Percentiles rank a stretch among this genome's conserved stretches.
Conservation (phyloP, 2,797 vertebrate species). For the Rhynchotus rufescens region DNA sequence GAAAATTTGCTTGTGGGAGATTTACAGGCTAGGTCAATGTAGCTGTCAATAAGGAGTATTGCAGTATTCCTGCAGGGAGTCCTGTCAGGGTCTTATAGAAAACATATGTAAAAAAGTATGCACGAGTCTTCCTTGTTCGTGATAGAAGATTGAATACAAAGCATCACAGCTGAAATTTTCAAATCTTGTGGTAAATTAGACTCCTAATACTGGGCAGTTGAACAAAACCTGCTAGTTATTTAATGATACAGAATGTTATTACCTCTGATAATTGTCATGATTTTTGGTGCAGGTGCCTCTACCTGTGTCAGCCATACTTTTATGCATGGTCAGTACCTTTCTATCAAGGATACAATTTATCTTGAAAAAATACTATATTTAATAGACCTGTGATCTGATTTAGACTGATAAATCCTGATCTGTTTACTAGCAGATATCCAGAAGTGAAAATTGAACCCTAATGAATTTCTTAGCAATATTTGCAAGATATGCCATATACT, state of each 20-base stretch:
- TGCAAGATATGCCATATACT: neutral
- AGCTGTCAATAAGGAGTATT: neutral
- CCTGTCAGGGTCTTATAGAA: neutral
- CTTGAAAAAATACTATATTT: neutral
- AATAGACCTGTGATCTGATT: neutral
- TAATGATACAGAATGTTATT: neutral
- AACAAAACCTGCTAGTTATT: neutral
- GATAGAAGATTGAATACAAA: neutral
- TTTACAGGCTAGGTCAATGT: neutral
- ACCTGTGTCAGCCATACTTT: neutral
- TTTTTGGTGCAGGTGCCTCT: neutral
- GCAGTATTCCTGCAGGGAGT: neutral
- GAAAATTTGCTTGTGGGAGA: neutral
- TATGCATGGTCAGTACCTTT: neutral
- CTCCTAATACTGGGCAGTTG: neutral
- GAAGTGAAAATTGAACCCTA: neutral
- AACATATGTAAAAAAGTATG: neutral
- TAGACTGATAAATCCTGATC: neutral
- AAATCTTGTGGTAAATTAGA: neutral
- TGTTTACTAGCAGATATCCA: neutral
- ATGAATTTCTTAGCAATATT: neutral
- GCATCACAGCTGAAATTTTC: neutral
- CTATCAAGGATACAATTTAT: neutral
- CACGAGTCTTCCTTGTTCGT: neutral
- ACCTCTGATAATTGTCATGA: neutral